phyloP scores from a whole-genome alignment of 2,113 vertebrate species.

The Dolichotis patagonum region DNA sequence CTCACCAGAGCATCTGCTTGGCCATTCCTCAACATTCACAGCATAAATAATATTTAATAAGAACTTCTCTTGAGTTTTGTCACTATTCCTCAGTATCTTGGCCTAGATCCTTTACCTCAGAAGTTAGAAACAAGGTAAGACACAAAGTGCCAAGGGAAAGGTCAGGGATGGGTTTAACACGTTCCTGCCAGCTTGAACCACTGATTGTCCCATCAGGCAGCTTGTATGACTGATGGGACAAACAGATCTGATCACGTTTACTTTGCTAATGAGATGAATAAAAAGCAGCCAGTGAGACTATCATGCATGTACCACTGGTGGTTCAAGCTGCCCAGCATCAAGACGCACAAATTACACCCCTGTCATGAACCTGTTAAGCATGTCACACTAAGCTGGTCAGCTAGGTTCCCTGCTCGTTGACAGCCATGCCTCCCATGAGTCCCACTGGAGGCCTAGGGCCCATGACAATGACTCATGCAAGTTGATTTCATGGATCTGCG shows the following conservation, averaged over 20 bases:
- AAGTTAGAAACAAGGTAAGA: slow-evolving; percentile 1
- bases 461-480: too few species aligned
- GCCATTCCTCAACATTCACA: neutral
- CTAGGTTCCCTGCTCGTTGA: neutral
- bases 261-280: neutral
- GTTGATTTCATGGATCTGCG: too few species aligned
- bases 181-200: neutral
- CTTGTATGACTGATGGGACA: neutral
- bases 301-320: neutral
- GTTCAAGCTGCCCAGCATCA: neutral
- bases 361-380: neutral
- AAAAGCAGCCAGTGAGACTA: neutral
- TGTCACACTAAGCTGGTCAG: neutral
- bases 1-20: neutral
- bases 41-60: neutral
- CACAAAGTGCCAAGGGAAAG: neutral
- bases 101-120: neutral
- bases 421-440: neutral
- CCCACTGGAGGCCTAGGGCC: too few species aligned
- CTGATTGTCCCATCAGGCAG: neutral
- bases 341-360: neutral
- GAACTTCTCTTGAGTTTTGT: neutral
- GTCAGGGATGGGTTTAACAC: neutral
- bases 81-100: neutral
- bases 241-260: neutral